Base-by-base conservation (phyloP, 2,888 invertebrate species). In the Andricus quercusramuli region DNA sequence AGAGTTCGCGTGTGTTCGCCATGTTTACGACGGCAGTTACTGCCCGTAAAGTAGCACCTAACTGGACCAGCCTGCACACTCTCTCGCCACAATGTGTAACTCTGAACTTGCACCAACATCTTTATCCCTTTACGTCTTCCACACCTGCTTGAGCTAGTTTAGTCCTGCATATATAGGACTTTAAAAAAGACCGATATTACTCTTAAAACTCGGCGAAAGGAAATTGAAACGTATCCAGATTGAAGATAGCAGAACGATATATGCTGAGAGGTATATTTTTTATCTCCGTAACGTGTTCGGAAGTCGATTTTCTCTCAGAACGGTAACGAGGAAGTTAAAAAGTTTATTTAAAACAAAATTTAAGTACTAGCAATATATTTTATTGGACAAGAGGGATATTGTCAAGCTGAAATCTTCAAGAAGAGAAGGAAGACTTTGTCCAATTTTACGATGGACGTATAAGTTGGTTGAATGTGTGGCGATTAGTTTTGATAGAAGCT, bases 41-140 rank as follows among this genome's bases (percentile, higher is more conserved):
- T 88, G 89, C 87, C 85, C 89, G 86, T 89, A 88, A 89, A 89
- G 85, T 89, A 89, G 86, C 89, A 88, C 89, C 89, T 89, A 89
- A 88, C 89, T 86, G 87, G 87, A 86, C 86, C 85, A 84, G 83
- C 85, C 83, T 83, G 80, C 84, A 83, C 84, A 85, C 85, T 80
- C 65, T 77, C 76, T 67, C 66, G 41, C 77, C 64, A 44, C 67
- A 65, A 77, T 59, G 74, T 74, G 59, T 67, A 79, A 62, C 44
- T 47, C 78, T 62, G 67, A 47, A 65, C 80, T 22, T 67, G 44
- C 41, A 65, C 77, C n/a, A 77, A 44, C 32, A 64, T 64, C 41
- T 44, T 37, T 47, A 59, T 41, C 44, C 64, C 41, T 65, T 64
- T 51, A 77, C 77, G 65, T 65, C 65, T 77, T 77, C 77, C 47